Evolutionary conservation across 2,797 vertebrate genomes (phyloP).

Genomic region (Carcharodon carcharias): DNA sequence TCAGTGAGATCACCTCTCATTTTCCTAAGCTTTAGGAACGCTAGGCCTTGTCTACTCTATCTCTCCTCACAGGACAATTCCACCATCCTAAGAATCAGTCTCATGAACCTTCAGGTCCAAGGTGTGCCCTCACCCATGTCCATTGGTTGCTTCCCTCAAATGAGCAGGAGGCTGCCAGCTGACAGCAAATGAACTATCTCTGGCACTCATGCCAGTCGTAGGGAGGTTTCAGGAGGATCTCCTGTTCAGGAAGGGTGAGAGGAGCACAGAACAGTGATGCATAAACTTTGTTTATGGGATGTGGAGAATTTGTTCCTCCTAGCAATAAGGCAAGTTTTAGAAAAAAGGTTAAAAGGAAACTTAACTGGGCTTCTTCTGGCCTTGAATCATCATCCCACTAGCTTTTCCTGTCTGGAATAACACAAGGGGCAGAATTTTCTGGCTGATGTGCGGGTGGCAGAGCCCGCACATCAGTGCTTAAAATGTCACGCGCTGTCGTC

Average conservation of each 20-base stretch:
- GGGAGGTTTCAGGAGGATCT: background rate
- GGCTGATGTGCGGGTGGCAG: too few species aligned
- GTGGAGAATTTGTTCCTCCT: background rate
- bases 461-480: too few species aligned
- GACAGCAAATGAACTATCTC: background rate
- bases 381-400: background rate
- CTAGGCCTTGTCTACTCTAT: too few species aligned
- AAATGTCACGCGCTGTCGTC: too few species aligned
- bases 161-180: background rate
- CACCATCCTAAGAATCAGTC: too few species aligned
- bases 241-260: background rate
- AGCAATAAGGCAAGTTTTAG: background rate
- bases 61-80: too few species aligned
- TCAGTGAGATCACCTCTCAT: too few species aligned
- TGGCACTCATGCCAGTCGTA: background rate
- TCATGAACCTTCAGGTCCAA: too few species aligned
- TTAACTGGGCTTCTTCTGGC: background rate
- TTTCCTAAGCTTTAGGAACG: too few species aligned
- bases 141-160: background rate
- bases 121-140: too few species aligned
- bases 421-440: background rate
- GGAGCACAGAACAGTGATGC: background rate
- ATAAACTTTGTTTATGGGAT: background rate
- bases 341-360: background rate
- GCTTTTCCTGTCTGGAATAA: background rate